Conservation (phyloP, 2,797 vertebrate species). For the Coregonus sp. region DNA sequence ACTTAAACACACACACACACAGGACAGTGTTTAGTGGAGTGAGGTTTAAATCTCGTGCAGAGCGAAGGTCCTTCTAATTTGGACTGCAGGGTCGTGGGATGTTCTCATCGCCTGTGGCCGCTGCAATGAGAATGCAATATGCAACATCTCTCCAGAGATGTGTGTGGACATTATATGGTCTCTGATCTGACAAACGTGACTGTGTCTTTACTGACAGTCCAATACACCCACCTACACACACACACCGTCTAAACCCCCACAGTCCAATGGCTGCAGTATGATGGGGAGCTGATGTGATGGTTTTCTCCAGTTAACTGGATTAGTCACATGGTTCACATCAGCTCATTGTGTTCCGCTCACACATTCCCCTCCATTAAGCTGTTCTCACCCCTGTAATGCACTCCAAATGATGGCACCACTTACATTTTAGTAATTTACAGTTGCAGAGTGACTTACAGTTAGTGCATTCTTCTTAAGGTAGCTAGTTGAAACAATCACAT, state of each 20-base stretch:
- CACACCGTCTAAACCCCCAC: background rate
- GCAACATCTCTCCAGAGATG: background rate
- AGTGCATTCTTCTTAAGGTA: background rate
- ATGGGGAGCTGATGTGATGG: background rate
- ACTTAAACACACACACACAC: background rate
- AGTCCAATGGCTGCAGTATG: background rate
- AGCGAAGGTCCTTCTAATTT: conserved; percentile 24
- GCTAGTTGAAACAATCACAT: background rate
- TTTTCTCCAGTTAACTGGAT: background rate
- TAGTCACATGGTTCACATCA: background rate
- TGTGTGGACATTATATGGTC: conserved; percentile 15
- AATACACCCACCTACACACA: conserved; percentile 11
- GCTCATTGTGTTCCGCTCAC: background rate
- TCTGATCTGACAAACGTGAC: conserved; percentile 13
- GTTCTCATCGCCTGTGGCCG: conserved; percentile 26
- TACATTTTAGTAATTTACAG: no score
- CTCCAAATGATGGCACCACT: background rate
- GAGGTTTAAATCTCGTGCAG: conserved; percentile 49
- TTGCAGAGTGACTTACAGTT: background rate
- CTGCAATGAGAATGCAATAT: conserved; percentile 18
- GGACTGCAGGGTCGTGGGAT: conserved; percentile 25
- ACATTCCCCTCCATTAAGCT: background rate
- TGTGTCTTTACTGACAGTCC: conserved; percentile 14
- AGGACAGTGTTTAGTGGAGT: conserved; percentile 34
- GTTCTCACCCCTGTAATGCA: background rate